Evolutionary conservation across 1,140 invertebrate genomes (phyloP).

Genomic region (Drosophila pseudoananassae): DNA sequence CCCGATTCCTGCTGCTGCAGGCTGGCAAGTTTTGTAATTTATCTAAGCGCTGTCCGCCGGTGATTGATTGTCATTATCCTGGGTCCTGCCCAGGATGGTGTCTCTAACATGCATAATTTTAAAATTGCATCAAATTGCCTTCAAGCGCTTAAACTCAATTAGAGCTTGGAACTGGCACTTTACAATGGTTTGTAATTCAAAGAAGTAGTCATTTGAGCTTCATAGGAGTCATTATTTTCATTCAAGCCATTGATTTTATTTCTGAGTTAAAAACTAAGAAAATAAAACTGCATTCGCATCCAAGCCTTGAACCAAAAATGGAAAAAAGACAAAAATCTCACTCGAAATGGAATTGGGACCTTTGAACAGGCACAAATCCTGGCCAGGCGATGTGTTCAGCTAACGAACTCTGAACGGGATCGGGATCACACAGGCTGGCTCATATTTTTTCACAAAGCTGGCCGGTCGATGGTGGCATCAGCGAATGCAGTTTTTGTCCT

Average conservation of each 20-base stretch:
- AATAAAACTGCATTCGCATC: neutral
- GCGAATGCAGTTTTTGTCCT: conserved; percentile 61
- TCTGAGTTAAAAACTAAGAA: neutral
- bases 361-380: conserved; percentile 46
- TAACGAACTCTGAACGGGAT: conserved; percentile 45
- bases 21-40: conserved; percentile 32
- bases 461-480: conserved; percentile 8
- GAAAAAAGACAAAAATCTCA: neutral
- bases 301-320: neutral
- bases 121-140: neutral
- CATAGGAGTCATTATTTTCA: too few species aligned
- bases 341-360: conserved; percentile 2
- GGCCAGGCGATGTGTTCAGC: conserved; percentile 32
- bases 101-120: neutral
- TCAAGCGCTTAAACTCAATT: neutral
- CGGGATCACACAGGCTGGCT: conserved; percentile 26
- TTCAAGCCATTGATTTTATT: neutral
- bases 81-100: neutral
- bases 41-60: conserved; percentile 46
- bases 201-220: neutral
- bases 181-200: neutral
- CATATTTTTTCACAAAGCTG: conserved; percentile 63
- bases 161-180: neutral
- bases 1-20: conserved; percentile 21
- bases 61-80: conserved; percentile 50